These are phyloP conservation scores for Atherinomorus stipes DNA, from an alignment of 2,113 vertebrate species.

Conservation along the genomic window DNA sequence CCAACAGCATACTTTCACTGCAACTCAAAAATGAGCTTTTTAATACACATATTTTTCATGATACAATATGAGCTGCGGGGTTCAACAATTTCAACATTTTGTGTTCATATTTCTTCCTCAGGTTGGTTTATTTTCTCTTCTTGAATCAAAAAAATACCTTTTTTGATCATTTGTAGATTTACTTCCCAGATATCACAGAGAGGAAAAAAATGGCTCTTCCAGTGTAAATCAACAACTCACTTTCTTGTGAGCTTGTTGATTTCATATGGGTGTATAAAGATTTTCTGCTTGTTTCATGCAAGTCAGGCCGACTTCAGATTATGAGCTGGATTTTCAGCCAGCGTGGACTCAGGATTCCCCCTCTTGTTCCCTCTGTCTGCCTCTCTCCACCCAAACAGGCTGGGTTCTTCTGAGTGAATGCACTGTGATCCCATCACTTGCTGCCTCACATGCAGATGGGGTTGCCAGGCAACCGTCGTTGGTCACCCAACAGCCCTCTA, in stretches of 20 bases:
- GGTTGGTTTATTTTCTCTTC: neutral
- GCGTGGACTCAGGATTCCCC: slow-evolving; percentile 20
- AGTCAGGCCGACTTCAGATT: slow-evolving; percentile 1
- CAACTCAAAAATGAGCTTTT: neutral
- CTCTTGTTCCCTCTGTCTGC: slow-evolving; percentile 6
- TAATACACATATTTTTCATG: neutral
- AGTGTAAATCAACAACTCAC: too few species aligned
- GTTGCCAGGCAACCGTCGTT: slow-evolving; percentile 69
- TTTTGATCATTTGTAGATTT: neutral
- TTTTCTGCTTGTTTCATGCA: slow-evolving; percentile 11
- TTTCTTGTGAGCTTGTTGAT: neutral
- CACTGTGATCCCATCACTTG: slow-evolving; percentile 37
- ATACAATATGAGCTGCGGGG: neutral
- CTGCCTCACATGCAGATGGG: slow-evolving; percentile 23
- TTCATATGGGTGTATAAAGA: neutral
- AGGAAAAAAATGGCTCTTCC: slow-evolving; percentile 1
- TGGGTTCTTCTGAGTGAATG: slow-evolving; percentile 18
- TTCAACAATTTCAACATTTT: neutral
- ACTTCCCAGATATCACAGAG: neutral
- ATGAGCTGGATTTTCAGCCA: slow-evolving; percentile 13
- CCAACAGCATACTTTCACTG: slow-evolving; percentile 23
- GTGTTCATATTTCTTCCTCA: neutral
- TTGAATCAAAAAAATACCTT: too few species aligned
- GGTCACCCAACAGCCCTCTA: slow-evolving; percentile 53
- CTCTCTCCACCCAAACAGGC: slow-evolving; percentile 16